phyloP scores from a whole-genome alignment of 1,140 invertebrate species.

The Nasonia longicornis region DNA sequence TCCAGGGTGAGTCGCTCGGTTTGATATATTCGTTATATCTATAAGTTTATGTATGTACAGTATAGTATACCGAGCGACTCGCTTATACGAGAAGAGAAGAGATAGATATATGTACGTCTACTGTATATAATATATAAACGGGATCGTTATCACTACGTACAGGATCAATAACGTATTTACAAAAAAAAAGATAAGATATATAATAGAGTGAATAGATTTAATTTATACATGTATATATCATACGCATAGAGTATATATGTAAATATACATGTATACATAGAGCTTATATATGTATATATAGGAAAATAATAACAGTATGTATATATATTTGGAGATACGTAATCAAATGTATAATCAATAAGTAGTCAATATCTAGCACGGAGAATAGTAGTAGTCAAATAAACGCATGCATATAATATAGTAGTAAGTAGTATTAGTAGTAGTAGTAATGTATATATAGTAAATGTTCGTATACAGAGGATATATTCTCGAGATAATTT shows the following conservation, averaged over 20 bases:
- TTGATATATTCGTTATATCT: background rate
- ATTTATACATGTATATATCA: conserved; percentile 53
- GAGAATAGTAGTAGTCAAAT: conserved; percentile 47
- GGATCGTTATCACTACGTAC: conserved; percentile 29
- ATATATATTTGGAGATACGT: conserved; percentile 3
- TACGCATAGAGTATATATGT: conserved; percentile 13
- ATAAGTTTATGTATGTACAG: background rate
- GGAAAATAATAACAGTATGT: background rate
- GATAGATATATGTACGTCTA: background rate
- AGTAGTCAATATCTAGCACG: conserved; percentile 52
- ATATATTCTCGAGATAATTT: conserved; percentile 34
- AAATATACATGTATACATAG: conserved; percentile 30
- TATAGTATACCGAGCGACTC: conserved; percentile 10
- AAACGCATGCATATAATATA: conserved; percentile 59
- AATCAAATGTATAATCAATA: conserved; percentile 12
- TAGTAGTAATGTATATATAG: background rate
- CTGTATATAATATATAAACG: background rate
- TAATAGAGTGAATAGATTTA: conserved; percentile 47
- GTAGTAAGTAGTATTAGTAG: conserved; percentile 6
- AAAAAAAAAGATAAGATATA: conserved; percentile 51
- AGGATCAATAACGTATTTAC: conserved; percentile 46
- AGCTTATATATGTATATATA: conserved; percentile 22
- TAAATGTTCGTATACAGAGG: conserved; percentile 14
- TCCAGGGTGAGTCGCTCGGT: background rate
- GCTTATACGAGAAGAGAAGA: background rate